Base-by-base conservation (phyloP, 1,140 invertebrate species). In the Ostrea denselamellosa region DNA sequence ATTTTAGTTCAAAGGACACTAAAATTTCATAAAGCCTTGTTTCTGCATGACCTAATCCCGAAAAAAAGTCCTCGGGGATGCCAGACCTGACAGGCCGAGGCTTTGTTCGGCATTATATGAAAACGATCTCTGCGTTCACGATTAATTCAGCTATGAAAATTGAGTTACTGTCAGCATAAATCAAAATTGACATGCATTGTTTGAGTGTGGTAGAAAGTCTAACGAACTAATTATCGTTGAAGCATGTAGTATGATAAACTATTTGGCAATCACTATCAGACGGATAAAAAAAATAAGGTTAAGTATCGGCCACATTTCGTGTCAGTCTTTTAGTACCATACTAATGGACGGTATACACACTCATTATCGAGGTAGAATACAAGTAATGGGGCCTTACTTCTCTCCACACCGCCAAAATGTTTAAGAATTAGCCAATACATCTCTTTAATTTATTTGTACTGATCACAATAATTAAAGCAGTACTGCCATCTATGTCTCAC, bases 221-320 rank as follows among this genome's bases (percentile, higher is more conserved):
- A 77, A 77, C 28, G 68, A 77, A 34, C 68, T 77, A 77, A 77
- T 77, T 77, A 77, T 77, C 68, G 68, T 28, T 77, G 68, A 77
- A 77, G 68, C 68, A 77, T 34, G 25, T 25, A 77, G 68, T 9
- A 25, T 28, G 68, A 77, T 77, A 77, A 77, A 77, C 25, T 77
- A 77, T 77, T 77, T 44, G 68, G 68, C 68, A 77, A 25, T 77
- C 28, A 34, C 22, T 77, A 28, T 34, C 68, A 22, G 25, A 77
- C 28, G 25, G 68, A 22, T 34, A 25, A n/a, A 44, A 44, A n/a
- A 0, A 17, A 77, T 9, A 34, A 12, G 68, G 68, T 77, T 25
- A 77, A 34, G 22, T 34, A 12, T 34, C 68, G 68, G 68, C 28
- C 68, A 77, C 25, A 9, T 77, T 25, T 34, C 68, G 14, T 77